These are phyloP conservation scores for Chelonus insularis DNA, from an alignment of 1,140 invertebrate genomes.

Conservation along the genomic window DNA sequence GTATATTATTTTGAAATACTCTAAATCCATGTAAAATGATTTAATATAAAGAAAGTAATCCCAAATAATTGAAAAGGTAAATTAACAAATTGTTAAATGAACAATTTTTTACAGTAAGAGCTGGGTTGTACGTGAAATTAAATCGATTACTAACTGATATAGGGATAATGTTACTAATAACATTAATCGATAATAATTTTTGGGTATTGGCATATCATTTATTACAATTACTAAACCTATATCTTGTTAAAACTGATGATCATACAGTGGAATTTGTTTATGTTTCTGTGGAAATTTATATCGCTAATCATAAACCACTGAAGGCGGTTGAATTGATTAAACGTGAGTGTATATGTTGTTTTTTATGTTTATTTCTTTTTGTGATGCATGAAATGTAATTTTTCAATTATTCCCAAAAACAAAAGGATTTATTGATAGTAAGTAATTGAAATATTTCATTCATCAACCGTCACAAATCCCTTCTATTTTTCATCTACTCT, in stretches of 20 bases:
- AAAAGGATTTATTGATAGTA: too few relatives aligned
- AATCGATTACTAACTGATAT: constrained; percentile 32
- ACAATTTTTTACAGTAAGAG: background rate
- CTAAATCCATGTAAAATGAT: too few relatives aligned
- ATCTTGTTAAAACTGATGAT: constrained; percentile 11
- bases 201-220: constrained; percentile 41
- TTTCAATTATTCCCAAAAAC: too few relatives aligned
- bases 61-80: background rate
- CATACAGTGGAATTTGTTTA: constrained; percentile 33
- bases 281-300: constrained; percentile 42
- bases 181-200: constrained; percentile 34
- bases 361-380: background rate
- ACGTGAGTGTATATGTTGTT: constrained; percentile 37
- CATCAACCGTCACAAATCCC: too few relatives aligned
- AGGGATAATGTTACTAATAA: constrained; percentile 31
- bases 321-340: constrained; percentile 41
- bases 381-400: too few relatives aligned
- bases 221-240: constrained; percentile 30
- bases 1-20: too few relatives aligned
- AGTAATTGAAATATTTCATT: too few relatives aligned
- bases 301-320: constrained; percentile 40
- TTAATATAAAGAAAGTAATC: too few relatives aligned
- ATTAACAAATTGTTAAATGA: too few relatives aligned
- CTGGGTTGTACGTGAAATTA: background rate
- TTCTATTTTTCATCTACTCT: too few relatives aligned